Evolutionary conservation across 2,797 vertebrate genomes (phyloP).

Genomic region (Hippocampus kuda): DNA sequence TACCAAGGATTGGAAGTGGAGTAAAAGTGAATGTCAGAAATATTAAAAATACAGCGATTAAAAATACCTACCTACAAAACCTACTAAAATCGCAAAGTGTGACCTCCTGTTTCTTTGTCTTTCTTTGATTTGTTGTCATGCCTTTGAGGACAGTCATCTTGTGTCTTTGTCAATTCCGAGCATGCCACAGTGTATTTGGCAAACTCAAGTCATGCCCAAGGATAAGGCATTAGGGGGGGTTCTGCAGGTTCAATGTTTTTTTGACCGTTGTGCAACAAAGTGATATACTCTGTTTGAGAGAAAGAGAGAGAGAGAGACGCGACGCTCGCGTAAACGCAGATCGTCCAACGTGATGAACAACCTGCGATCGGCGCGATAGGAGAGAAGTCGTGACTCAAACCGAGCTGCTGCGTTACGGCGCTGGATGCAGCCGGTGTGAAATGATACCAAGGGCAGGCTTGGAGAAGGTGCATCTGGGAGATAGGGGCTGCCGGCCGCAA

Average conservation of each 20-base stretch:
- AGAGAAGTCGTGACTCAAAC: constrained; percentile 43
- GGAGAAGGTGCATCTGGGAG: constrained; percentile 22
- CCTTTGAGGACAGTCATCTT: constrained; percentile 41
- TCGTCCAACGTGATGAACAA: constrained; percentile 37
- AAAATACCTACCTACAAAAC: too few species aligned
- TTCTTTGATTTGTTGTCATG: neutral
- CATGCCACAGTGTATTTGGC: constrained; percentile 30
- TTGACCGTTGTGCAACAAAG: constrained; percentile 29
- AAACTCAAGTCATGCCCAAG: constrained; percentile 19
- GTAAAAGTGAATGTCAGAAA: too few species aligned
- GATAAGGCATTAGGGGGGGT: constrained; percentile 16
- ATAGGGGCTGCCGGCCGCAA: constrained; percentile 24
- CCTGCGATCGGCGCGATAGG: constrained; percentile 34
- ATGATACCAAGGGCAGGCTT: constrained; percentile 29
- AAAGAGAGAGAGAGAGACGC: constrained; percentile 3
- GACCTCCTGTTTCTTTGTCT: neutral
- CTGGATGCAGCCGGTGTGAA: constrained; percentile 24
- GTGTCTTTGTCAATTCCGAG: constrained; percentile 35
- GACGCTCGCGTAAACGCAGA: constrained; percentile 25
- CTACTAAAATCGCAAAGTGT: constrained; percentile 1
- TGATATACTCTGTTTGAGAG: constrained; percentile 29
- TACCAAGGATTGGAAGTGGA: too few species aligned
- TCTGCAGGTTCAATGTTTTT: constrained; percentile 10
- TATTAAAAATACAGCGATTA: too few species aligned
- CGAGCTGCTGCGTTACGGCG: constrained; percentile 7